Conservation (phyloP, 1,140 invertebrate genomes). For the Papilio dardanus region DNA sequence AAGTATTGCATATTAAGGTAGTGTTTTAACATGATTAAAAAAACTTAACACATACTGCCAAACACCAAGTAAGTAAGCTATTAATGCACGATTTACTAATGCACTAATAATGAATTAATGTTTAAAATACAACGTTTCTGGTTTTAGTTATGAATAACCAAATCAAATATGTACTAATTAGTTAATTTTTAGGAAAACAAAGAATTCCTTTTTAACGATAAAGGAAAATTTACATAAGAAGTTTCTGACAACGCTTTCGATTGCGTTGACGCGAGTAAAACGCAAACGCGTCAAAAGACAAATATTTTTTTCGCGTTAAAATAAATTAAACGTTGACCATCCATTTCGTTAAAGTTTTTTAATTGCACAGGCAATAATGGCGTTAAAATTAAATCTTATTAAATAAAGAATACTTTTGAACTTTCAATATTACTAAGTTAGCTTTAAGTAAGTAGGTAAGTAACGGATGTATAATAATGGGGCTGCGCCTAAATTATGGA, state of each 20-base stretch:
- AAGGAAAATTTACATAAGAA: slow-evolving; percentile 4
- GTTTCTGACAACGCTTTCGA: neutral
- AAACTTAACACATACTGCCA: too few species aligned
- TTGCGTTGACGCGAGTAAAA: neutral
- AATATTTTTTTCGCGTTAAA: neutral
- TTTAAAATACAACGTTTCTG: too few species aligned
- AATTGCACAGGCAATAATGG: neutral
- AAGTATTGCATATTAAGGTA: neutral
- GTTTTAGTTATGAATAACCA: neutral
- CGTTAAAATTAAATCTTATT: neutral
- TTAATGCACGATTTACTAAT: too few species aligned
- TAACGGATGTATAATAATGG: slow-evolving; percentile 8
- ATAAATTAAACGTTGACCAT: neutral
- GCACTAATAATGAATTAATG: too few species aligned
- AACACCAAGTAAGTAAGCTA: too few species aligned
- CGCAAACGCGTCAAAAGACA: neutral
- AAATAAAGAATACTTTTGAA: neutral
- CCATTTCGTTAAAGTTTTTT: slow-evolving; percentile 2
- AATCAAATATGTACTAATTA: neutral
- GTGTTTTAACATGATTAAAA: too few species aligned
- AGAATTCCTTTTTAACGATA: neutral
- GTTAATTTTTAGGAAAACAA: neutral
- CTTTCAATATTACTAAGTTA: neutral
- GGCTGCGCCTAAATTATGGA: slow-evolving; percentile 22
- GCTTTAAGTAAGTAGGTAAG: neutral